These are phyloP conservation scores for Pachyramphus minor DNA, from an alignment of 2,113 vertebrate species.

Conservation along the genomic window DNA sequence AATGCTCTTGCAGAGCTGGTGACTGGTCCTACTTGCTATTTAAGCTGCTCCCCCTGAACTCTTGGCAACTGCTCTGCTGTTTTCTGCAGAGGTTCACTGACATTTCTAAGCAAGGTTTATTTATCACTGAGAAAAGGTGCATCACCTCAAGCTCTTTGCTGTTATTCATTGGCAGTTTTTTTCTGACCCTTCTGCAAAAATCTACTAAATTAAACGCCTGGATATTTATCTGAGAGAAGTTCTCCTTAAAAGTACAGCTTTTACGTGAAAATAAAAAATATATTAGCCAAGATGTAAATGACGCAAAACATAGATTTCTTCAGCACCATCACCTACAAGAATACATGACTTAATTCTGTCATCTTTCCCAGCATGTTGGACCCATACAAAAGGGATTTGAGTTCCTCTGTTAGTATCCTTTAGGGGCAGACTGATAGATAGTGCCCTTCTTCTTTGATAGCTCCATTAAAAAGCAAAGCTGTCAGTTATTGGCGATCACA, in stretches of 20 bases:
- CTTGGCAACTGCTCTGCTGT: neutral
- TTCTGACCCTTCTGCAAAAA: neutral
- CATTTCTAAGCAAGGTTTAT: neutral
- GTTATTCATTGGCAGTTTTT: neutral
- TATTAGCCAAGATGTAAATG: neutral
- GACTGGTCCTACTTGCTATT: neutral
- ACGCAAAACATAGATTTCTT: neutral
- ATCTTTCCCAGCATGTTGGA: neutral
- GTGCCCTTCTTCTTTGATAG: neutral
- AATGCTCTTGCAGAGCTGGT: neutral
- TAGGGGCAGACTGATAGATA: neutral
- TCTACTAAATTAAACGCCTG: neutral
- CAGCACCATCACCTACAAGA: neutral
- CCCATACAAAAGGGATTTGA: neutral
- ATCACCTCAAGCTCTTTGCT: neutral
- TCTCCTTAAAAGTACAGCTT: neutral
- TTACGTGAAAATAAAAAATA: neutral
- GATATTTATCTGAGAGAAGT: neutral
- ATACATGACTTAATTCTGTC: neutral
- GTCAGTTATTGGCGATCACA: neutral
- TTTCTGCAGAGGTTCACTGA: neutral
- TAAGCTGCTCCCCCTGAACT: neutral
- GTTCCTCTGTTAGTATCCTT: neutral
- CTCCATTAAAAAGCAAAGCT: neutral
- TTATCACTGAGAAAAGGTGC: neutral